Evolutionary conservation across 2,113 vertebrate species (phyloP).

Genomic region (Barbus barbus): DNA sequence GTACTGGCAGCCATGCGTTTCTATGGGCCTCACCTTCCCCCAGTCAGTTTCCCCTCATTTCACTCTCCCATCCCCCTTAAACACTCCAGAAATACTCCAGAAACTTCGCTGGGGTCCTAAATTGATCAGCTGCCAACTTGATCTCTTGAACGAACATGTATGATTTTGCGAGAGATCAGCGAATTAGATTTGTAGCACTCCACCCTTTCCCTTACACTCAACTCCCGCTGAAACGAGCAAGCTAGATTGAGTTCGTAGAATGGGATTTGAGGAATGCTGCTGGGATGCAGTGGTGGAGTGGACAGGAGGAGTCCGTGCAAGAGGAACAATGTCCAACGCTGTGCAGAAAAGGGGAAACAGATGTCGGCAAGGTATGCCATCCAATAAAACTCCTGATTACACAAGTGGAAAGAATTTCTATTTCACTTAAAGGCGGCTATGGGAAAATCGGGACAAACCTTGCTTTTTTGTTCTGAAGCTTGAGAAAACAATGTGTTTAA

Average conservation of each 20-base stretch:
- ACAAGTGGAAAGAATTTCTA: constrained; percentile 36
- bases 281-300: constrained; percentile 6
- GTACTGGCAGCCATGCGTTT: constrained; percentile 50
- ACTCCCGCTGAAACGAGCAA: neutral
- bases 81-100: neutral
- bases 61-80: neutral
- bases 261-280: constrained; percentile 19
- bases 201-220: constrained; percentile 34
- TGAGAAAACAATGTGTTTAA: neutral
- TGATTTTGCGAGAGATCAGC: constrained; percentile 9
- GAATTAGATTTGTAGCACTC: constrained; percentile 9
- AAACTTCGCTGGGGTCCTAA: neutral
- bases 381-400: constrained; percentile 44
- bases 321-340: constrained; percentile 1
- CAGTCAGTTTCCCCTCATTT: neutral
- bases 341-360: constrained; percentile 44
- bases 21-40: neutral
- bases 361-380: constrained; percentile 46
- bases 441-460: neutral
- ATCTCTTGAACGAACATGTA: constrained; percentile 18
- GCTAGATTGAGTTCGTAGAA: constrained; percentile 5
- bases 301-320: neutral
- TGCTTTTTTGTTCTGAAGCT: neutral
- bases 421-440: constrained; percentile 16
- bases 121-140: constrained; percentile 26